Conservation (phyloP, 2,888 invertebrate species). For the Oscheius sp. region DNA sequence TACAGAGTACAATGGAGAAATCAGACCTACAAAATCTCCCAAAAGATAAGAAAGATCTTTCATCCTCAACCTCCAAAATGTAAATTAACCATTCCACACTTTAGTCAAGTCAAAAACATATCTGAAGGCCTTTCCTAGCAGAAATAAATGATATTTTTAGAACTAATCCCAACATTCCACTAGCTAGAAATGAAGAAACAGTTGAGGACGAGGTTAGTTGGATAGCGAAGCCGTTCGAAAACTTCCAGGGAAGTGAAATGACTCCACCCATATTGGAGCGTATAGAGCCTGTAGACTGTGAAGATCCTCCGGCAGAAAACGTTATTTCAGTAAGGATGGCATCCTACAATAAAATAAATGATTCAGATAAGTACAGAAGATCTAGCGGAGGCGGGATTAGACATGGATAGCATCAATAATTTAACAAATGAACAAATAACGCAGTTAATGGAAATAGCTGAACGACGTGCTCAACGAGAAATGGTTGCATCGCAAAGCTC, state of each 20-base stretch:
- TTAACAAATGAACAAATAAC: slow-evolving; percentile 52
- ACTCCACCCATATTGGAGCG: slow-evolving; percentile 3
- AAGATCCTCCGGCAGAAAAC: neutral
- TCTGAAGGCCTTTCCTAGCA: no score
- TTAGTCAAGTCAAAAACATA: no score
- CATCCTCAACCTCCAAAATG: no score
- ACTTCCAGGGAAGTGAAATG: neutral
- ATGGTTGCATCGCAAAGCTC: neutral
- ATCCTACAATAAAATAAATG: neutral
- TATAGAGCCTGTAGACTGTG: slow-evolving; percentile 3
- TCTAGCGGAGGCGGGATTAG: slow-evolving; percentile 51
- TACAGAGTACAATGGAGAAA: no score
- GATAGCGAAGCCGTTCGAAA: no score
- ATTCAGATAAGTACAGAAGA: slow-evolving; percentile 47
- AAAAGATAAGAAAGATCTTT: no score
- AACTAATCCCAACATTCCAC: no score
- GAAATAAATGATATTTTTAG: no score
- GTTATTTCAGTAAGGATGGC: neutral
- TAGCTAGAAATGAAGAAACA: neutral
- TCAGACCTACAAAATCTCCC: no score
- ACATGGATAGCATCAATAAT: slow-evolving; percentile 37
- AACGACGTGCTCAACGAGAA: slow-evolving; percentile 29
- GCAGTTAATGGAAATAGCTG: slow-evolving; percentile 34
- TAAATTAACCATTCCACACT: no score
- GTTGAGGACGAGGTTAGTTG: neutral